Percentiles rank a stretch among this genome's conserved stretches.
Evolutionary conservation across 2,113 vertebrate genomes (phyloP).

Genomic region (Myanophis thanlyinensis): DNA sequence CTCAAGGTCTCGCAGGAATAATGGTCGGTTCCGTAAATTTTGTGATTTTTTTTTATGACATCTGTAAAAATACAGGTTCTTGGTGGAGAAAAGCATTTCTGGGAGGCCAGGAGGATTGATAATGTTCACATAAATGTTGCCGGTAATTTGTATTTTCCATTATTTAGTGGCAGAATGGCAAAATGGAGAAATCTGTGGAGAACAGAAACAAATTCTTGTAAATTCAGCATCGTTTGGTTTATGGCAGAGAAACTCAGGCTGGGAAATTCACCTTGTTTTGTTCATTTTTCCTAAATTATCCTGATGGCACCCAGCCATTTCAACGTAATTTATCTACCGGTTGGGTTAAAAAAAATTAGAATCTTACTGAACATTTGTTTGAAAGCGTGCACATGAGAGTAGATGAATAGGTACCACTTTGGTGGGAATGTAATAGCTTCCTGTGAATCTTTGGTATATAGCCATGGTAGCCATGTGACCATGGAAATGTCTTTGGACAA

Average conservation of each 20-base stretch:
- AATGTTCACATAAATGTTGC: constrained; percentile 77
- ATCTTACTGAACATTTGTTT: constrained; percentile 43
- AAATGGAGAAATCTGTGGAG: constrained; percentile 66
- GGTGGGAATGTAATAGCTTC: too few species aligned
- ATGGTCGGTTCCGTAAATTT: constrained; percentile 62
- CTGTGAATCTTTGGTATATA: too few species aligned
- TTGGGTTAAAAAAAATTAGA: constrained; percentile 59
- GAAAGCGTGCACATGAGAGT: too few species aligned
- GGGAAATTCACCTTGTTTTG: constrained; percentile 58
- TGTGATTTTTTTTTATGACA: constrained; percentile 61
- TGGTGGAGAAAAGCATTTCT: constrained; percentile 50
- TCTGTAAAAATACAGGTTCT: constrained; percentile 74
- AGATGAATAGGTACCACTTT: too few species aligned
- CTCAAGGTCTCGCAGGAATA: constrained; percentile 74
- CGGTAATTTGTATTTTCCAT: constrained; percentile 75
- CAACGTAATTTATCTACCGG: constrained; percentile 63
- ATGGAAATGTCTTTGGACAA: too few species aligned
- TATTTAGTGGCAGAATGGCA: constrained; percentile 69
- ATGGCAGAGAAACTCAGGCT: constrained; percentile 47
- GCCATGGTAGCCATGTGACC: too few species aligned
- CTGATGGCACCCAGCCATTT: constrained; percentile 54
- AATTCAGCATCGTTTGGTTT: constrained; percentile 54
- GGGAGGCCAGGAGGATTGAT: constrained; percentile 69
- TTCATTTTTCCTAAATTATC: constrained; percentile 64
- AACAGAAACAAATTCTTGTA: constrained; percentile 70